Percentiles rank a stretch among this genome's conserved stretches.
These are phyloP conservation scores for Lepas anatifera DNA, from an alignment of 2,888 invertebrate species.

Conservation along the genomic window DNA sequence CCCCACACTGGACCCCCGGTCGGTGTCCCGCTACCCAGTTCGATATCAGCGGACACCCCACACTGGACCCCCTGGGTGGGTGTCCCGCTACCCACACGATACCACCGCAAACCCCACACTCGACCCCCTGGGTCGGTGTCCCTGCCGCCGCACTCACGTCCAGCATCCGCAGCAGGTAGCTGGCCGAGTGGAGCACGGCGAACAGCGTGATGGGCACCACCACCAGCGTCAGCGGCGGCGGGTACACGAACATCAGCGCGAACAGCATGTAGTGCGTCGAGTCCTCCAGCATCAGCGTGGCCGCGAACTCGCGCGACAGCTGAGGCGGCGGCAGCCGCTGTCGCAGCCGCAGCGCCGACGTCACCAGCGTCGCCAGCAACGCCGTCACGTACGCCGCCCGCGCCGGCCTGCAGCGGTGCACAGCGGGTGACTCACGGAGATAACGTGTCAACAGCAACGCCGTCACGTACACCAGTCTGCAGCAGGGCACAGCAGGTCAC, in stretches of 20 bases:
- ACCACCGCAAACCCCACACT: no score
- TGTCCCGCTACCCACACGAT: no score
- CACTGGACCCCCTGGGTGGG: no score
- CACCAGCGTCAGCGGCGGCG: slow-evolving; percentile 53
- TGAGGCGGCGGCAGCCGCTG: slow-evolving; percentile 79
- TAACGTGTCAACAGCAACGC: no score
- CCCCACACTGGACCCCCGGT: no score
- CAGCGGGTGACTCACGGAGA: no score
- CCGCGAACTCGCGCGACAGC: slow-evolving; percentile 69
- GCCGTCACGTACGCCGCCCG: slow-evolving; percentile 65
- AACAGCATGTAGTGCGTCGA: slow-evolving; percentile 95
- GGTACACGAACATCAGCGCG: slow-evolving; percentile 87
- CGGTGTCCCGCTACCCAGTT: no score
- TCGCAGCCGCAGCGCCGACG: slow-evolving; percentile 86
- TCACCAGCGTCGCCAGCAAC: slow-evolving; percentile 82
- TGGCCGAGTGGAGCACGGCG: slow-evolving; percentile 81
- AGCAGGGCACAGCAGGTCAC: no score
- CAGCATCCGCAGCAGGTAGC: slow-evolving; percentile 74
- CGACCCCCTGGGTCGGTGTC: no score
- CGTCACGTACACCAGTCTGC: no score
- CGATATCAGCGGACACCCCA: no score
- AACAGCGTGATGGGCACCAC: slow-evolving; percentile 83
- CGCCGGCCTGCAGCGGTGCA: slow-evolving; percentile 18
- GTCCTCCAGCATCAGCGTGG: slow-evolving; percentile 33
- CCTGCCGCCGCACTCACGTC: slow-evolving; percentile 68